Base-by-base conservation (phyloP, 2,888 invertebrate species). In the Melinaea marsaeus region DNA sequence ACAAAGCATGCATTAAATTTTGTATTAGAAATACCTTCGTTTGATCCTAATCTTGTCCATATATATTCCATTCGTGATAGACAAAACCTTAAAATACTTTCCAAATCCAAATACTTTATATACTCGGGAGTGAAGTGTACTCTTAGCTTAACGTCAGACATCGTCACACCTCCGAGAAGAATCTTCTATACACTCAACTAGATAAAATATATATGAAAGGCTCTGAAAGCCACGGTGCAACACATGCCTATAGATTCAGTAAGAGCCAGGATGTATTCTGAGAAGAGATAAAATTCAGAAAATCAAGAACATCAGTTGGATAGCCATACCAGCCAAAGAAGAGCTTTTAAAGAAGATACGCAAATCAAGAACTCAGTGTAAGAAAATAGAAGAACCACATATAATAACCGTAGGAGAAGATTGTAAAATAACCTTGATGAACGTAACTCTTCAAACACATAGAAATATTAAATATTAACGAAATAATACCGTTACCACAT, bases 191-290 rank as follows among this genome's bases (percentile, higher is more conserved):
- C 2, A 37, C 4, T 7, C 5, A 37, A 37, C 7, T 37, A 37
- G 37, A 37, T 37, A 7, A 37, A 37, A 7, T 37, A 37, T 37
- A 4, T 6, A 4, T 37, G 4, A 37, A 37, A 37, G 7, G 2
- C 37, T 37, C 37, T 7, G 37, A 37, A 32, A 22, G 58, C 9
- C 57, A 51, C 0, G 22, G 63, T 45, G 9, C 33, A 55, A 58
- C 47, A 57, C 4, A 0, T 34, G 47, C 46, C 48, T 48, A 11
- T 11, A n/a, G 9, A 22, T 5, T 48, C 3, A 5, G 9, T 22
- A 48, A n/a, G n/a, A 48, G 2, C 51, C 13, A 51, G 32, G 32
- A 13, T 51, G 51, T 13, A 1, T n/a, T n/a, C 9, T 13, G 13
- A 5, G 11, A 51, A 51, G 11, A 3, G 13, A 2, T 7, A 51